Conservation (phyloP, 64 coral and sea anemone genomes). For the Acropora yongei region DNA sequence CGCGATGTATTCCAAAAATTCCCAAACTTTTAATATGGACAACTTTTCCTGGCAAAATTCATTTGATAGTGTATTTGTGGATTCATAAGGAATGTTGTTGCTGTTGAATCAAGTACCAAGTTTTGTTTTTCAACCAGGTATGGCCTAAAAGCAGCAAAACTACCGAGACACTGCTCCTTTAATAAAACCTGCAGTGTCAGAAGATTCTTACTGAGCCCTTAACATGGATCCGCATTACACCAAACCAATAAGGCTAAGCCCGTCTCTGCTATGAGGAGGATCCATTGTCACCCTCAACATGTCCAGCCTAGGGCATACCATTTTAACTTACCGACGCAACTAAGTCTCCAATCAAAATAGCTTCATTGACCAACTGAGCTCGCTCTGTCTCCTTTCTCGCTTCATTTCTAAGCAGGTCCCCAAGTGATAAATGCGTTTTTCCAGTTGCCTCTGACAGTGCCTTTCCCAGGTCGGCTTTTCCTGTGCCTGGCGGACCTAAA, state of each 20-base stretch:
- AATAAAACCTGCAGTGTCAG: no score
- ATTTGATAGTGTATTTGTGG: no score
- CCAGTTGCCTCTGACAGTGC: slow-evolving; percentile 69
- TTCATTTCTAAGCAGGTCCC: slow-evolving; percentile 68
- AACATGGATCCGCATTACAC: background rate
- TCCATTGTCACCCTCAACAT: background rate
- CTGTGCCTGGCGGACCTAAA: slow-evolving; percentile 69
- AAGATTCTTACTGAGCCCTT: background rate
- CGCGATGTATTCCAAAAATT: no score
- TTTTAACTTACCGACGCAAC: slow-evolving; percentile 65
- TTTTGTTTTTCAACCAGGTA: no score
- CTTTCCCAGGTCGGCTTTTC: slow-evolving; percentile 71
- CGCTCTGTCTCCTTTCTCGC: slow-evolving; percentile 65
- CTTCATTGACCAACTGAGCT: slow-evolving; percentile 38
- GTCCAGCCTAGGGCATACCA: background rate
- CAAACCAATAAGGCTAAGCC: no score
- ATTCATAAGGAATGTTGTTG: no score
- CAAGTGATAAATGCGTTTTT: slow-evolving; percentile 83
- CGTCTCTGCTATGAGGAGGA: background rate
- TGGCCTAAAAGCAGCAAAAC: no score
- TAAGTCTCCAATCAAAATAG: slow-evolving; percentile 58
- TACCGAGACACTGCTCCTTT: no score
- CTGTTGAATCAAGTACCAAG: no score
- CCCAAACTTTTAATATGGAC: no score
- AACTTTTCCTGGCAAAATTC: no score